Evolutionary conservation across 64 coral and sea anemone species (phyloP).

Genomic region (Catalaphyllia jardinei): DNA sequence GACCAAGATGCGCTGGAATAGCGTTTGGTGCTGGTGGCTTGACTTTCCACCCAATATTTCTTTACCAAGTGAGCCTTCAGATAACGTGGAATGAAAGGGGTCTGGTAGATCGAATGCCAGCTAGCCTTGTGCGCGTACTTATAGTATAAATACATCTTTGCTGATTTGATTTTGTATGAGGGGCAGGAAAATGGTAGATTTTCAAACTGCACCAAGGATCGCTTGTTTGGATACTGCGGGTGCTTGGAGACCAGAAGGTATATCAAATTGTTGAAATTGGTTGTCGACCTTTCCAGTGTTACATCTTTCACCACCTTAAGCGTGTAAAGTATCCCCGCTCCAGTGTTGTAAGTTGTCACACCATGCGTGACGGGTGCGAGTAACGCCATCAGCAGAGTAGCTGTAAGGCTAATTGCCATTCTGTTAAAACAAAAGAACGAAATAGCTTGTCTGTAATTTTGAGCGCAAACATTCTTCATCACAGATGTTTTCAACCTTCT

Average conservation of each 20-base stretch:
- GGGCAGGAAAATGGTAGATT: neutral
- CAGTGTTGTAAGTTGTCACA: conserved; percentile 7
- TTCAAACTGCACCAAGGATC: conserved; percentile 74
- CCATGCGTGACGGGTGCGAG: neutral
- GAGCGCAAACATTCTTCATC: too few species aligned
- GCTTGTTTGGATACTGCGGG: conserved; percentile 61
- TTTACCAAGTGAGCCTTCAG: conserved; percentile 21
- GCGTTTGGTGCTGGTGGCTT: conserved; percentile 38
- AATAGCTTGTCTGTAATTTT: too few species aligned
- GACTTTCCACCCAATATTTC: conserved; percentile 36
- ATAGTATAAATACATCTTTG: conserved; percentile 54
- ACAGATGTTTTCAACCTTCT: too few species aligned
- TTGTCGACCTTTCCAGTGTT: neutral
- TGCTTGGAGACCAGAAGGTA: conserved; percentile 38
- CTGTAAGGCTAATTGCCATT: too few species aligned
- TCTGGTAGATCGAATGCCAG: neutral
- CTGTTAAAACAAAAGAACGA: too few species aligned
- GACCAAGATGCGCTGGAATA: conserved; percentile 16
- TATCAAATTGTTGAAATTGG: conserved; percentile 20
- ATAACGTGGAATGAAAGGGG: conserved; percentile 27
- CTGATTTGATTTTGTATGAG: neutral
- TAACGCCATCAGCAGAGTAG: neutral
- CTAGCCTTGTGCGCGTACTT: conserved; percentile 46
- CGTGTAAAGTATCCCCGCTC: conserved; percentile 33
- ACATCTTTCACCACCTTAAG: conserved; percentile 62